Percentiles rank a stretch among this genome's conserved stretches.
phyloP scores from a whole-genome alignment of 1,140 invertebrate genomes.

The Cecropterus lyciades region DNA sequence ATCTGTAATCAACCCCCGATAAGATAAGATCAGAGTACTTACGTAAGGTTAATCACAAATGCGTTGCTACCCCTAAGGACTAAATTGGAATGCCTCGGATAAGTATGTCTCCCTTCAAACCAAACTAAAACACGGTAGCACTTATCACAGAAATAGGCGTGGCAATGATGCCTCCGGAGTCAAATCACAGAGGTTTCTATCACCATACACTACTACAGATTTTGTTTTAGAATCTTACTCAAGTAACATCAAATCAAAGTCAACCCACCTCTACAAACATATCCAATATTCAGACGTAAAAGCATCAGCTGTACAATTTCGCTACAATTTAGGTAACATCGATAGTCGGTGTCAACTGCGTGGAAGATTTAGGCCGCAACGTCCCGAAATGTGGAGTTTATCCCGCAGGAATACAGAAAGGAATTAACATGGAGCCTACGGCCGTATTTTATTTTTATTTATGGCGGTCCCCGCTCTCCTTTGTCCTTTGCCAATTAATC shows the following conservation, averaged over 20 bases:
- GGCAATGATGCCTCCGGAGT: too few relatives aligned
- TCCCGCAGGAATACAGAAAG: constrained; percentile 29
- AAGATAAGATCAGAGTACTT: too few relatives aligned
- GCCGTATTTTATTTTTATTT: constrained; percentile 56
- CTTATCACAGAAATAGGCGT: too few relatives aligned
- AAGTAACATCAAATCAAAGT: neutral
- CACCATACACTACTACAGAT: too few relatives aligned
- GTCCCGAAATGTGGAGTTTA: constrained; percentile 10
- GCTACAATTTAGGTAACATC: constrained; percentile 5
- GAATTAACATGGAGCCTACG: constrained; percentile 38
- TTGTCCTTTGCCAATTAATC: constrained; percentile 53
- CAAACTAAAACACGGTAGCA: too few relatives aligned
- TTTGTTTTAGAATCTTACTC: too few relatives aligned
- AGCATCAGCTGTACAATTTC: constrained; percentile 21
- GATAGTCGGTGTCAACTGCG: constrained; percentile 17
- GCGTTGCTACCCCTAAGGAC: too few relatives aligned
- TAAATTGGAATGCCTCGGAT: too few relatives aligned
- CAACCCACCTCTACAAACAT: neutral
- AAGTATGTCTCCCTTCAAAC: too few relatives aligned
- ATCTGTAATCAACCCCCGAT: too few relatives aligned
- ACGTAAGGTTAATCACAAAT: too few relatives aligned
- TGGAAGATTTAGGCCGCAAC: constrained; percentile 16
- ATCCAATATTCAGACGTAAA: neutral
- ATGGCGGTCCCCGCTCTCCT: constrained; percentile 47
- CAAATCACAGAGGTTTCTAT: too few relatives aligned